Percentiles rank a stretch among this genome's conserved stretches.
phyloP scores from a whole-genome alignment of 2,888 invertebrate species.

The Cylloceria caligata region DNA sequence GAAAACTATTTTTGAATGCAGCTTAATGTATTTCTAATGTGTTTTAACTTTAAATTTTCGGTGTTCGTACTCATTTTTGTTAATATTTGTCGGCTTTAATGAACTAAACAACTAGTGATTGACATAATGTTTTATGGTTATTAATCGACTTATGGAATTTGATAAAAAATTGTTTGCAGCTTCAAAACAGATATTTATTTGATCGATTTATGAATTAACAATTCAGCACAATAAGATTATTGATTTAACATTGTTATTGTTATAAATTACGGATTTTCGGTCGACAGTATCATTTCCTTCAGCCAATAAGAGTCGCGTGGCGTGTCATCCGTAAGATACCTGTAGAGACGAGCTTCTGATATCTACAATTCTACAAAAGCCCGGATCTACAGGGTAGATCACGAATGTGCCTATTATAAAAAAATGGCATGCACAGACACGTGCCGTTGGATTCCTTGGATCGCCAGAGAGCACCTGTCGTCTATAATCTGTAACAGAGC shows the following conservation, averaged over 20 bases:
- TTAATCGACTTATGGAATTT: background rate
- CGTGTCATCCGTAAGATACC: constrained; percentile 99
- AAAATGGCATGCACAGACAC: background rate
- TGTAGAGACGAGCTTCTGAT: constrained; percentile 99
- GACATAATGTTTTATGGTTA: background rate
- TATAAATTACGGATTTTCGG: background rate
- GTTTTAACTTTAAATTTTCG: background rate
- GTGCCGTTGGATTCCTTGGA: background rate
- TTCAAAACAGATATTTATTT: constrained; percentile 24
- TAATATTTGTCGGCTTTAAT: background rate
- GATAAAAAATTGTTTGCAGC: background rate
- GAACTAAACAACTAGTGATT: background rate
- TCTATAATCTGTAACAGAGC: constrained; percentile 61
- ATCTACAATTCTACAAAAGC: constrained; percentile 95
- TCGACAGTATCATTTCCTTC: constrained; percentile 38
- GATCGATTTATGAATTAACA: background rate
- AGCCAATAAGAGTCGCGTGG: constrained; percentile 88
- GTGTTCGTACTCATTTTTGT: background rate
- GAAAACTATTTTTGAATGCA: background rate
- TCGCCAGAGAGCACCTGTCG: background rate
- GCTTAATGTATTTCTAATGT: background rate
- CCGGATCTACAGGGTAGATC: constrained; percentile 99
- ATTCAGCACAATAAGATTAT: background rate
- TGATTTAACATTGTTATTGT: constrained; percentile 11
- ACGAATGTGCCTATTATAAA: constrained; percentile 92